phyloP scores from a whole-genome alignment of 1,140 invertebrate species.

The Condylostylus longicornis region DNA sequence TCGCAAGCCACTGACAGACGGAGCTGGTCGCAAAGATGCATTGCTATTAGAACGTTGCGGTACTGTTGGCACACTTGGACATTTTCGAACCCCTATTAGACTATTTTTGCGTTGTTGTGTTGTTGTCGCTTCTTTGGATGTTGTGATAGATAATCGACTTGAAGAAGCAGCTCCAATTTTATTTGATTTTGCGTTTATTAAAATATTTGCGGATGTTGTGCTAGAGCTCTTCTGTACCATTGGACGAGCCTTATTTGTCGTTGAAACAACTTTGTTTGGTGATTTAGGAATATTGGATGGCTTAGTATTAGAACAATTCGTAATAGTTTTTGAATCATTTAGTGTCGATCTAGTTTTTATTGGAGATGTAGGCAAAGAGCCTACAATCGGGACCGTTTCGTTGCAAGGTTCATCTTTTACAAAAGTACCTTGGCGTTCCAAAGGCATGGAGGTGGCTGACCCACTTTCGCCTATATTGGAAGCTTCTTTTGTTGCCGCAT shows the following conservation, averaged over 20 bases:
- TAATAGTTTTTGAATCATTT: conserved; percentile 26
- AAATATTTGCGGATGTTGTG: not conserved
- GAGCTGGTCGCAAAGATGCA: conserved; percentile 23
- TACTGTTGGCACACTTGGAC: conserved; percentile 31
- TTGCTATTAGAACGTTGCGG: conserved; percentile 36
- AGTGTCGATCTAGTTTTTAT: conserved; percentile 35
- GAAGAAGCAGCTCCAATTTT: not conserved
- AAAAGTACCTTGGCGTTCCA: conserved; percentile 72
- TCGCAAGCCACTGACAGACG: conserved; percentile 20
- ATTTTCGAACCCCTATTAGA: conserved; percentile 12
- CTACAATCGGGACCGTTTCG: conserved; percentile 32
- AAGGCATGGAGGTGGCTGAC: conserved; percentile 31
- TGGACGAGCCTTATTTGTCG: conserved; percentile 4
- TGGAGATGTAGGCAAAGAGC: conserved; percentile 27
- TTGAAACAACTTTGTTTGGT: conserved; percentile 1
- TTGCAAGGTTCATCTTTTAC: conserved; percentile 57
- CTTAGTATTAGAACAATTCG: conserved; percentile 20
- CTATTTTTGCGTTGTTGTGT: conserved; percentile 6
- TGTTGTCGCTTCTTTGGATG: conserved; percentile 4
- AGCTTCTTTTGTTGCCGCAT: not conserved
- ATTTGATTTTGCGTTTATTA: conserved; percentile 3
- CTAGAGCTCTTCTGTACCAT: not conserved
- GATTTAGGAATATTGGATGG: conserved; percentile 6
- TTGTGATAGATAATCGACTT: not conserved
- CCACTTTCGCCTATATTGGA: conserved; percentile 6